Evolutionary conservation across 92 coral and sea anemone genomes (phyloP), one percentile per base, ranked within the genome.

Genomic region (Phymanthus crucifer): DNA sequence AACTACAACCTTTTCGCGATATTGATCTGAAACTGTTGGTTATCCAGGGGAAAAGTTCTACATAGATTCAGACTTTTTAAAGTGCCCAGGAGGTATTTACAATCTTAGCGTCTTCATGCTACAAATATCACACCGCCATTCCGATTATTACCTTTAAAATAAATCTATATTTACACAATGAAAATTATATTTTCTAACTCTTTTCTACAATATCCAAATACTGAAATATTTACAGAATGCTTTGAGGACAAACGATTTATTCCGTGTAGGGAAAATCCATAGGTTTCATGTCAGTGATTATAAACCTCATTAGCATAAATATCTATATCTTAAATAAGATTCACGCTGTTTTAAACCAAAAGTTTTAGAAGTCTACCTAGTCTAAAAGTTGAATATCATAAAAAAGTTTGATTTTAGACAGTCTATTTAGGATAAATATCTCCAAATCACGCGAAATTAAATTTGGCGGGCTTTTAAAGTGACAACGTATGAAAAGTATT

Each of bases 381-480:
- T 29, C 14, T 24, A 61, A 61, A 18, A 4, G 9, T 26, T 61
- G 10, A 54, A 61, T 26, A 34, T 2, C 17, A 17, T 23, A 61
- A 61, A 61, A 54, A 29, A 24, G 16, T 43, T 61, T 61, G 68
- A 7, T 23, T 61, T 61, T 61, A 61, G 34, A 34, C 29, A 61
- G 34, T 29, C 29, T 17, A 24, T 43, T 43, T n/a, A 61, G 68
- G 27, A 61, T n/a, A 24, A 29, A 29, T 24, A 27, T 26, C 14
- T 1, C 29, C 16, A 61, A 61, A 24, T 61, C 13, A 61, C 4
- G 36, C 32, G 33, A 27, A 70, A 21, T 70, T 23, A 35, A 40
- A 40, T 73, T 43, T 73, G 78, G 78, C 78, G 78, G 78, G 78
- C 29, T 73, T 73, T 73, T 40, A 73, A 61, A 61, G 68, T 11